Conservation (phyloP, 2,888 invertebrate genomes). For the Archaeoteleia sp. region DNA sequence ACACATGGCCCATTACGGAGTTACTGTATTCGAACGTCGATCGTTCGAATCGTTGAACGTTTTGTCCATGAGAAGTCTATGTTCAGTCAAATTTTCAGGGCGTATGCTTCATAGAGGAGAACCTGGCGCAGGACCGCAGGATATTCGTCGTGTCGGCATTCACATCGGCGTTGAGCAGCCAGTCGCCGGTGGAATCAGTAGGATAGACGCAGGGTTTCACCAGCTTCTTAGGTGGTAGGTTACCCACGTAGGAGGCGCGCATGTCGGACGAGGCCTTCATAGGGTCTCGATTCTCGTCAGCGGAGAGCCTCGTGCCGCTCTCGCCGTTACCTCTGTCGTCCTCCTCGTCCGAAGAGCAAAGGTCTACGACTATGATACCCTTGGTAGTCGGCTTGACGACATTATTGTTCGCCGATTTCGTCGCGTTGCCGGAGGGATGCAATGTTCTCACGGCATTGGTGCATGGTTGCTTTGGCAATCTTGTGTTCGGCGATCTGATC, state of each 20-base stretch:
- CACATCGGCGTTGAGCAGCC: not conserved
- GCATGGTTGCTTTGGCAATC: not conserved
- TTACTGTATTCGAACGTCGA: too few species aligned
- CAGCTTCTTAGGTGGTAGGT: constrained; percentile 54
- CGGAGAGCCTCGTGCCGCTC: constrained; percentile 59
- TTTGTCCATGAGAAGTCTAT: too few species aligned
- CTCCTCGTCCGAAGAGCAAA: constrained; percentile 83
- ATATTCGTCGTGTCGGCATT: not conserved
- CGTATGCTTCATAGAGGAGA: not conserved
- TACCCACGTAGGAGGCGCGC: constrained; percentile 38
- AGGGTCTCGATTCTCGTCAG: constrained; percentile 64
- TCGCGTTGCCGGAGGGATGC: not conserved
- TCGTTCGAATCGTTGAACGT: too few species aligned
- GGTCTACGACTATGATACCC: constrained; percentile 76
- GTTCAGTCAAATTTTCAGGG: constrained; percentile 6
- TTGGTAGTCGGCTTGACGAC: constrained; percentile 18
- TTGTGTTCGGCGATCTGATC: constrained; percentile 22
- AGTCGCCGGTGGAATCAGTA: constrained; percentile 46
- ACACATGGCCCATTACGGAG: too few species aligned
- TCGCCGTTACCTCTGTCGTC: constrained; percentile 57
- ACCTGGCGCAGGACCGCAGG: not conserved
- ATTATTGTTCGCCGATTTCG: not conserved
- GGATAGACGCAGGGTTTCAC: constrained; percentile 58
- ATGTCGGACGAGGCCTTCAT: constrained; percentile 17
- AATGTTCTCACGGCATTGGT: not conserved